These are phyloP conservation scores for Scrobipalpa costella DNA, from an alignment of 2,888 invertebrate genomes.

Conservation along the genomic window DNA sequence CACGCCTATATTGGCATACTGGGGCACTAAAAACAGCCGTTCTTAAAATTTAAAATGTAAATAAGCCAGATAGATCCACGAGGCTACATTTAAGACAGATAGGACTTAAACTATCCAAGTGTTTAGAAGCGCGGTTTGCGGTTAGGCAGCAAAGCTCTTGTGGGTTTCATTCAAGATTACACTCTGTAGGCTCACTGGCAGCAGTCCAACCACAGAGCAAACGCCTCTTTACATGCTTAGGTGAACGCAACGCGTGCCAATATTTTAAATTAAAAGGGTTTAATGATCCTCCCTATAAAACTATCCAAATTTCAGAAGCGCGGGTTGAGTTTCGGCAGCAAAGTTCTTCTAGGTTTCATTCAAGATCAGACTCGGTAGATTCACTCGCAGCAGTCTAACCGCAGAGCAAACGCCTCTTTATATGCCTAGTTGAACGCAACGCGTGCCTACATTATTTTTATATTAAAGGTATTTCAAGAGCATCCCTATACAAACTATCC, in stretches of 20 bases:
- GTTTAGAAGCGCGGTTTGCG: slow-evolving; percentile 27
- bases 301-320: too few species aligned
- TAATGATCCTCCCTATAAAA: too few species aligned
- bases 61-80: too few species aligned
- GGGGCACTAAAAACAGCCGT: too few species aligned
- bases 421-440: slow-evolving; percentile 22
- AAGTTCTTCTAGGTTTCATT: slow-evolving; percentile 36
- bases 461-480: slow-evolving; percentile 5
- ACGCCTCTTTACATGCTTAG: slow-evolving; percentile 33
- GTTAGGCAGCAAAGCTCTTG: slow-evolving; percentile 32
- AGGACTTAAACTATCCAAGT: too few species aligned
- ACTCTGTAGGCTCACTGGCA: slow-evolving; percentile 52
- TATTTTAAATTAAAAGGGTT: background rate
- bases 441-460: background rate
- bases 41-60: too few species aligned
- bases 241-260: slow-evolving; percentile 18
- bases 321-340: too few species aligned
- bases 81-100: too few species aligned
- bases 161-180: slow-evolving; percentile 43
- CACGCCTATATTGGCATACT: too few species aligned
- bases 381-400: slow-evolving; percentile 52
- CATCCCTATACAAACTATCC: too few species aligned
- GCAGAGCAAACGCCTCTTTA: slow-evolving; percentile 41
- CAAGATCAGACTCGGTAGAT: slow-evolving; percentile 48
- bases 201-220: slow-evolving; percentile 48